phyloP scores from a whole-genome alignment of 64 coral and sea anemone species.

The Stichodactyla helianthus region DNA sequence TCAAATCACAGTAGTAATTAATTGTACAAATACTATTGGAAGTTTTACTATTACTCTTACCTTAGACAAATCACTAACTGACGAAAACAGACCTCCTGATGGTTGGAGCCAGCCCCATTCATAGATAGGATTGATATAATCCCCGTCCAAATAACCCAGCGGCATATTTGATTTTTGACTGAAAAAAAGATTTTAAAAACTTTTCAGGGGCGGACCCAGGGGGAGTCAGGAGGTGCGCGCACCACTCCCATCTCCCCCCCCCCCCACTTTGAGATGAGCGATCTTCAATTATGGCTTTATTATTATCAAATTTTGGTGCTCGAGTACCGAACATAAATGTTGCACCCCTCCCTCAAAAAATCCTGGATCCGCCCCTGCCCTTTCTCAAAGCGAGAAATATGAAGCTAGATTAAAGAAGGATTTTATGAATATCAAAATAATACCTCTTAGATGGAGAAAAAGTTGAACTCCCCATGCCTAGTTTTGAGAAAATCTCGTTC shows the following conservation, averaged over 20 bases:
- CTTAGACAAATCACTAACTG: slow-evolving; percentile 69
- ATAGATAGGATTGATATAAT: slow-evolving; percentile 6
- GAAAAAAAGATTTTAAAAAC: neutral
- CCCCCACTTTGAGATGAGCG: too few relatives aligned
- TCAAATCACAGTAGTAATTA: too few relatives aligned
- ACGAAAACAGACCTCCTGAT: slow-evolving; percentile 55
- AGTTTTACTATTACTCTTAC: slow-evolving; percentile 12
- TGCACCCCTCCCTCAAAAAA: too few relatives aligned
- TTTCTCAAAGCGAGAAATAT: neutral
- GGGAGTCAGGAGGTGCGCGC: too few relatives aligned
- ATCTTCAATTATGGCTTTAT: too few relatives aligned
- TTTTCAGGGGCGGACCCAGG: too few relatives aligned
- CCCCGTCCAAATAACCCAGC: slow-evolving; percentile 37
- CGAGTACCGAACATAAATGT: too few relatives aligned
- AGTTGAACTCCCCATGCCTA: slow-evolving; percentile 22
- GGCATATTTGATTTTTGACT: slow-evolving; percentile 62
- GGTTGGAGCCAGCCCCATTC: slow-evolving; percentile 89
- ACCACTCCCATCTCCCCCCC: too few relatives aligned
- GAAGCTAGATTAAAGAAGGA: neutral
- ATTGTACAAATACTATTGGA: too few relatives aligned
- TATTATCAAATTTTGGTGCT: too few relatives aligned
- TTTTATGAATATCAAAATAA: neutral
- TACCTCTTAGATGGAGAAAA: slow-evolving; percentile 33
- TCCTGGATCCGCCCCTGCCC: too few relatives aligned
- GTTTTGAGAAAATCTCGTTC: slow-evolving; percentile 6